Conservation (phyloP, 2,888 invertebrate genomes). For the Blastobasis adustella region DNA sequence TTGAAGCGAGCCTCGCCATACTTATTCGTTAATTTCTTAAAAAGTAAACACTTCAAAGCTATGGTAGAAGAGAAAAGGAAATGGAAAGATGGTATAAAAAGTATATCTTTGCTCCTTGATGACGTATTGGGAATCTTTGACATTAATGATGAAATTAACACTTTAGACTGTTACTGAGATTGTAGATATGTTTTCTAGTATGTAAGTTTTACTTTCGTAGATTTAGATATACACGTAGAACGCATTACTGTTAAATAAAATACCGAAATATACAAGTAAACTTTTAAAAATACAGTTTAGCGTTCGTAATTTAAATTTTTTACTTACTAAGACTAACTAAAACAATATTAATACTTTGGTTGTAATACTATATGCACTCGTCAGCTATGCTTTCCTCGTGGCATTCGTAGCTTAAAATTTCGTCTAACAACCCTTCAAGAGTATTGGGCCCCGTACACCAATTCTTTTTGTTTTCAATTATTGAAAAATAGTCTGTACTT, state of each 20-base stretch:
- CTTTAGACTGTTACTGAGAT: constrained; percentile 81
- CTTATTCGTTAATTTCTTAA: constrained; percentile 75
- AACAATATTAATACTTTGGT: no score
- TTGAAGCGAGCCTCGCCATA: constrained; percentile 60
- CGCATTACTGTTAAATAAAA: no score
- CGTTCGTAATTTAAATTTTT: no score
- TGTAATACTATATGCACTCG: no score
- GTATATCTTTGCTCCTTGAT: constrained; percentile 81
- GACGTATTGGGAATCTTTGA: constrained; percentile 81
- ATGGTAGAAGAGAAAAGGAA: constrained; percentile 75
- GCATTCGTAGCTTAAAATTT: constrained; percentile 14
- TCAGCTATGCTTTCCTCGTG: no score
- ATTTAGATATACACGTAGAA: no score
- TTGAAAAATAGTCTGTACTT: constrained; percentile 62
- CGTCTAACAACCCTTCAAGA: constrained; percentile 38
- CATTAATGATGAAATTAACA: constrained; percentile 67
- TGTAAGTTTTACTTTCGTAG: no score
- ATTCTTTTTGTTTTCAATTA: constrained; percentile 68
- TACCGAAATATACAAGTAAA: no score
- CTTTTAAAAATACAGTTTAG: no score
- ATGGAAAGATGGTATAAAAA: constrained; percentile 81
- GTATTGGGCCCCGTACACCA: constrained; percentile 75
- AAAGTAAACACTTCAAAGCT: constrained; percentile 74
- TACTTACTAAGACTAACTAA: no score
- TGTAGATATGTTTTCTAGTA: no score